These are phyloP conservation scores for Bovichtus variegatus DNA, from an alignment of 2,797 vertebrate genomes.

Conservation along the genomic window DNA sequence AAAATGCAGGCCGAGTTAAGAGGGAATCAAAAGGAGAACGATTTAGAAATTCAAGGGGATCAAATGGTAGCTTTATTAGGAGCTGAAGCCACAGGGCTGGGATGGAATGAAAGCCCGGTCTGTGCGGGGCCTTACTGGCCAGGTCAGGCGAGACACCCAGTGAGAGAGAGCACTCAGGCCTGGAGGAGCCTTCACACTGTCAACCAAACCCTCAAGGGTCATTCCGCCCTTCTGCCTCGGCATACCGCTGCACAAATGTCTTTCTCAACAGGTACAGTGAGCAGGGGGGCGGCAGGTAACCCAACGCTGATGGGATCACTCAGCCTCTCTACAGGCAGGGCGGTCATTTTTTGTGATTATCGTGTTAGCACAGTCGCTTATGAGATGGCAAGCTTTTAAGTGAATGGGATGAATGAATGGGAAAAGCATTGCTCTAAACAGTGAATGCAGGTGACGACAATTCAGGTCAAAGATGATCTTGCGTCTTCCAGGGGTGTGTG, in stretches of 20 bases:
- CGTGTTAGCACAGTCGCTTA: constrained; percentile 64
- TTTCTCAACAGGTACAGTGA: constrained; percentile 82
- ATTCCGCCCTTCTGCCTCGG: constrained; percentile 68
- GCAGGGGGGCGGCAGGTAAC: constrained; percentile 76
- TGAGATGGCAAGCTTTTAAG: constrained; percentile 76
- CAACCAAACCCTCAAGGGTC: constrained; percentile 75
- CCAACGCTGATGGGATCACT: constrained; percentile 80
- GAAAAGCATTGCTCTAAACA: constrained; percentile 49
- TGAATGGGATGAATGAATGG: constrained; percentile 70
- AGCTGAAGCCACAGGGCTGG: constrained; percentile 90
- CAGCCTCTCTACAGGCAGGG: constrained; percentile 68
- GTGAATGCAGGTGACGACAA: constrained; percentile 79
- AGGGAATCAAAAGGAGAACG: constrained; percentile 92
- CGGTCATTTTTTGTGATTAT: constrained; percentile 74
- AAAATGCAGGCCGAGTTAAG: constrained; percentile 88
- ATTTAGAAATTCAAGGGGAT: constrained; percentile 95
- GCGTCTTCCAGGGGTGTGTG: constrained; percentile 74
- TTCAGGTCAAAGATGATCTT: constrained; percentile 82
- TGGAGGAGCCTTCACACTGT: constrained; percentile 81
- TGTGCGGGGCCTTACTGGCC: constrained; percentile 87
- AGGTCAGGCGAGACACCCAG: constrained; percentile 80
- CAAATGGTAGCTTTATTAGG: constrained; percentile 97
- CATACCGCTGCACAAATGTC: constrained; percentile 74
- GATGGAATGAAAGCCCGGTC: constrained; percentile 93
- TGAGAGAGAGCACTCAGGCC: constrained; percentile 77